Conservation (phyloP, 2,888 invertebrate genomes). For the Oeneis ivallda region DNA sequence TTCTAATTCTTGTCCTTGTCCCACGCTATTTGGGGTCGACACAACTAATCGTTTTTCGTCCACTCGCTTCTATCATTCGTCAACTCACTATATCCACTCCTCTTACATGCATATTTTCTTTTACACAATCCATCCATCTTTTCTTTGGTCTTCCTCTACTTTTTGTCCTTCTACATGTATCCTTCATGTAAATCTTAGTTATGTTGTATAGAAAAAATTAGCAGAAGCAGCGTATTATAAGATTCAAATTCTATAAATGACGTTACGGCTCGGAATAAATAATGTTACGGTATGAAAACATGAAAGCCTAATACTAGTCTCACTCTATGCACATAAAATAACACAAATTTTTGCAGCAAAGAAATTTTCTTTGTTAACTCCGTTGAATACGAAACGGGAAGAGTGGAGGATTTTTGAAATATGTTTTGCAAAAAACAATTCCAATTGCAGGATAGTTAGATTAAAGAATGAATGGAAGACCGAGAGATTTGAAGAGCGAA, state of each 20-base stretch:
- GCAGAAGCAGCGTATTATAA: constrained; percentile 6
- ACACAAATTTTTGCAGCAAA: constrained; percentile 24
- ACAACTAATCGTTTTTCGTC: too few relatives aligned
- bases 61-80: too few relatives aligned
- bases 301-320: constrained; percentile 19
- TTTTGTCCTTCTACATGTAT: too few relatives aligned
- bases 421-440: constrained; percentile 33
- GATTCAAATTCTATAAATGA: neutral
- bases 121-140: too few relatives aligned
- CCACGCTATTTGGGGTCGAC: too few relatives aligned
- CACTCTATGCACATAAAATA: constrained; percentile 1
- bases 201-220: neutral
- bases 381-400: constrained; percentile 23
- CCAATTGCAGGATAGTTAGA: constrained; percentile 38
- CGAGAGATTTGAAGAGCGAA: constrained; percentile 34
- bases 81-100: too few relatives aligned
- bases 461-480: constrained; percentile 38
- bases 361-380: constrained; percentile 26
- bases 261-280: neutral
- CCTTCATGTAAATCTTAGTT: too few relatives aligned
- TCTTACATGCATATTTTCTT: too few relatives aligned
- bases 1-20: too few relatives aligned
- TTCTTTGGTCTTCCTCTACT: too few relatives aligned
- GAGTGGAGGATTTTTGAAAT: constrained; percentile 21
- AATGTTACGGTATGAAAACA: neutral